Evolutionary conservation across 2,888 invertebrate species (phyloP).

Genomic region (Eucriotettix oculatus): DNA sequence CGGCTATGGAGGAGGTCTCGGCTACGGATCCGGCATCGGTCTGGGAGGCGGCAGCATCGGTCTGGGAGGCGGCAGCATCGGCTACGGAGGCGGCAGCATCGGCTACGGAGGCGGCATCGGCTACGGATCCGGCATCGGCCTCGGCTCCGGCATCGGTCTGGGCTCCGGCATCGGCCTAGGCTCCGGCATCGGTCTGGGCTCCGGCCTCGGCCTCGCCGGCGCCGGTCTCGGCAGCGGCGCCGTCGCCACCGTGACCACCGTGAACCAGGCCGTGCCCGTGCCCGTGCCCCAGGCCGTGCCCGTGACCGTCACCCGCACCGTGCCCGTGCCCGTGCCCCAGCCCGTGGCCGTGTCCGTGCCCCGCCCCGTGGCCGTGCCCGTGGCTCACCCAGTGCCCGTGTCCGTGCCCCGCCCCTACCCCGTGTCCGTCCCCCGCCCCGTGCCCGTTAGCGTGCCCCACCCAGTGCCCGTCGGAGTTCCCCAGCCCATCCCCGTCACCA

Average conservation of each 20-base stretch:
- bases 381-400: too few species aligned
- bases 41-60: too few species aligned
- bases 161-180: neutral
- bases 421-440: too few species aligned
- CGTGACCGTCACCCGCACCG: conserved; percentile 30
- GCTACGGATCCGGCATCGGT: too few species aligned
- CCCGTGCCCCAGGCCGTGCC: conserved; percentile 36
- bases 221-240: too few species aligned
- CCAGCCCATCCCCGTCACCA: conserved; percentile 29
- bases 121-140: too few species aligned
- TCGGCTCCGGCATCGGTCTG: too few species aligned
- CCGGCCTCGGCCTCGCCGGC: neutral
- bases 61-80: too few species aligned
- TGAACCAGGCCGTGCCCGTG: conserved; percentile 32
- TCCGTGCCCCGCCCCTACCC: too few species aligned
- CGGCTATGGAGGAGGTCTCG: too few species aligned
- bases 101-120: too few species aligned
- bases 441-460: conserved; percentile 26
- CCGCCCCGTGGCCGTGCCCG: conserved; percentile 28
- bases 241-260: conserved; percentile 18
- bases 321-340: conserved; percentile 13
- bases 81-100: too few species aligned
- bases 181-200: neutral
- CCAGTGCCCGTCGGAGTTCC: conserved; percentile 26
- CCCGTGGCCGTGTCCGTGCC: conserved; percentile 16